A percentile compares a stretch with the other conserved stretches of the same genome.
phyloP scores from a whole-genome alignment of 2,888 invertebrate species.

The Brassicogethes aeneus region DNA sequence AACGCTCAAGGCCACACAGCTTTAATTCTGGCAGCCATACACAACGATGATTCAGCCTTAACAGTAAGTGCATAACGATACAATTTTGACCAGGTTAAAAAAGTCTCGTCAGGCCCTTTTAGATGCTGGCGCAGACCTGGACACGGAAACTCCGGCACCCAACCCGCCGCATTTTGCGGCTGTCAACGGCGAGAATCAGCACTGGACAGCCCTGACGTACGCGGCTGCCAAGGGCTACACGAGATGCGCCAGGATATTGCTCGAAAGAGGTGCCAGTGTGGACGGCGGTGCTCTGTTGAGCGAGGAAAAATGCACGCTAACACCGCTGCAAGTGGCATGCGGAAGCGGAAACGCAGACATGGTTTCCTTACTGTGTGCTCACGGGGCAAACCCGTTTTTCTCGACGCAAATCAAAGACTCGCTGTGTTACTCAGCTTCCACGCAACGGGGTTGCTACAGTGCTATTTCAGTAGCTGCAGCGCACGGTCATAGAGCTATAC shows the following conservation, averaged over 20 bases:
- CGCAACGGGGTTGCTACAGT: slow-evolving; percentile 79
- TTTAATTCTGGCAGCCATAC: slow-evolving; percentile 73
- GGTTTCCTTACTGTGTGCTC: slow-evolving; percentile 67
- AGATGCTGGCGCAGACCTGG: slow-evolving; percentile 75
- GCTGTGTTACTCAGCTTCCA: slow-evolving; percentile 76
- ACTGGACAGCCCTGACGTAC: slow-evolving; percentile 86
- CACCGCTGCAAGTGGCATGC: slow-evolving; percentile 79
- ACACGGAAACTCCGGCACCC: slow-evolving; percentile 71
- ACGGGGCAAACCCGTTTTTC: slow-evolving; percentile 82
- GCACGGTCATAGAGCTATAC: slow-evolving; percentile 71
- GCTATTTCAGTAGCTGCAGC: slow-evolving; percentile 85
- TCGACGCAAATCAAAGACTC: slow-evolving; percentile 77
- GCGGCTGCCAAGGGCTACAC: slow-evolving; percentile 56
- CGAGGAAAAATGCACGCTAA: slow-evolving; percentile 79
- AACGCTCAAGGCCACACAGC: slow-evolving; percentile 74
- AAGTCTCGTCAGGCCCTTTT: slow-evolving; percentile 28
- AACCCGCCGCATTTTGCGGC: slow-evolving; percentile 42
- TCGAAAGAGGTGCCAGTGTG: slow-evolving; percentile 74
- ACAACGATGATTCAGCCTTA: slow-evolving; percentile 71
- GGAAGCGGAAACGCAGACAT: slow-evolving; percentile 74
- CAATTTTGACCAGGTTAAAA: neutral
- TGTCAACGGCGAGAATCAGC: slow-evolving; percentile 58
- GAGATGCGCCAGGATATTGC: slow-evolving; percentile 49
- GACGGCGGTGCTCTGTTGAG: slow-evolving; percentile 78
- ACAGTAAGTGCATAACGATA: slow-evolving; percentile 36